These are phyloP conservation scores for Dasyornis broadbenti DNA, from an alignment of 2,113 vertebrate genomes.

Conservation along the genomic window DNA sequence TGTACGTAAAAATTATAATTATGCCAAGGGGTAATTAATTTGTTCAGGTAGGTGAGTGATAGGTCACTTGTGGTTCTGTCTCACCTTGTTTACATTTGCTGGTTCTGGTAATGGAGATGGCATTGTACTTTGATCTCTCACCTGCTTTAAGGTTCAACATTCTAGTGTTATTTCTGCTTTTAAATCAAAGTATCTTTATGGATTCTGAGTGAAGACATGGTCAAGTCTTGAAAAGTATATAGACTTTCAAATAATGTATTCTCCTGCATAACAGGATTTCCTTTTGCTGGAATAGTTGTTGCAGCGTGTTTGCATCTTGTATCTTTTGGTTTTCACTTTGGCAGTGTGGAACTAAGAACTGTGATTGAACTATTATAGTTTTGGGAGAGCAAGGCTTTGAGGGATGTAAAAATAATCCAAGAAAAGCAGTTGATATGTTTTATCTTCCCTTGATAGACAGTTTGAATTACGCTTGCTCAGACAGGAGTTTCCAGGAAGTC, in stretches of 20 bases:
- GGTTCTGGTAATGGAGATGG: background rate
- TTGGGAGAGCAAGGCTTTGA: background rate
- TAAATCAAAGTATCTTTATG: background rate
- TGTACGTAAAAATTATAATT: slow-evolving; percentile 41
- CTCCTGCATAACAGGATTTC: background rate
- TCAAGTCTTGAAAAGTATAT: background rate
- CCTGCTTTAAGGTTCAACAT: background rate
- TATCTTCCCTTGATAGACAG: background rate
- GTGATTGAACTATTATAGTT: background rate
- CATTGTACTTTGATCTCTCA: background rate
- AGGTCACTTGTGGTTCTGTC: slow-evolving; percentile 47
- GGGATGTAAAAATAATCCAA: background rate
- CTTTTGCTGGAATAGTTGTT: background rate
- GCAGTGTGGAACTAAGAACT: background rate
- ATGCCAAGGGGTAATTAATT: slow-evolving; percentile 68
- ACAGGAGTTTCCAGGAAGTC: background rate
- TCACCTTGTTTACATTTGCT: slow-evolving; percentile 12
- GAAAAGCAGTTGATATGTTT: background rate
- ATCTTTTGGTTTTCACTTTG: background rate
- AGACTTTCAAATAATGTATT: background rate
- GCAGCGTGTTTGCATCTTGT: background rate
- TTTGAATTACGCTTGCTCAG: background rate
- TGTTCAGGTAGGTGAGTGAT: slow-evolving; percentile 41
- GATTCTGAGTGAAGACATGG: background rate
- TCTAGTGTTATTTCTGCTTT: background rate